Base-by-base conservation (phyloP, 2,797 vertebrate species). In the Sebastiscus albofasciatus region DNA sequence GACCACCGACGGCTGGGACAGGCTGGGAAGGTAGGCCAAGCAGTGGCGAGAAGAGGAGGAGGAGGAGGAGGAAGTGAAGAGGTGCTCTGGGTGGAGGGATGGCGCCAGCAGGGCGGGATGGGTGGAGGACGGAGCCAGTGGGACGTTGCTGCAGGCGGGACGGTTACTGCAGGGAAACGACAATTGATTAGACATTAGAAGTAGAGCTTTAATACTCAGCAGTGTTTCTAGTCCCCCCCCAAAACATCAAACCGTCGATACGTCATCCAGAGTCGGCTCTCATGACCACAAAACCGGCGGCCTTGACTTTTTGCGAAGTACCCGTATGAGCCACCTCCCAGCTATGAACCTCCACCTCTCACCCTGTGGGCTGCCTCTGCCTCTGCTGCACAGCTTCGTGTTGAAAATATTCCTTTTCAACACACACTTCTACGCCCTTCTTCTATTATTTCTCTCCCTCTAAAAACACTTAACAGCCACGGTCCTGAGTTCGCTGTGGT, bases 1-100 rank as follows among this genome's bases (percentile, higher is more conserved):
- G 73, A 98, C 93, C 77, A 99, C 86, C 0, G 97, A 96, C 14
- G 96, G 91, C 75, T 97, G 97, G 1, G 97, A 96, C 83, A 98
- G 91, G 81, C 91, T 90, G 80, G 94, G 90, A 72, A 96, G 87
- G 66, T 96, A 98, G 49, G 98, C 89, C 78, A 97, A 76, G 31
- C 97, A 91, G 13, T 96, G 96, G 31, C 94, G 49, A 0, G 88
- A 12, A 2, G 92, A 16, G 0, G 88, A 12, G 2, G 92, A 16
- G 0, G 88, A 12, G 3, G 92, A 16, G 0, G 88, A 12, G 3
- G 75, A 67, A 8, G 10, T 11, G 33, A 92, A 93, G 81, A 89
- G 65, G 16, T 89, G 90, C 20, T 92, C 91, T 0, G 89, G 69
- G 65, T 87, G 90, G 87, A 86, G 79, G 75, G 91, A 87, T 1